Conservation (phyloP, 1,140 invertebrate species). For the Limonius californicus region DNA sequence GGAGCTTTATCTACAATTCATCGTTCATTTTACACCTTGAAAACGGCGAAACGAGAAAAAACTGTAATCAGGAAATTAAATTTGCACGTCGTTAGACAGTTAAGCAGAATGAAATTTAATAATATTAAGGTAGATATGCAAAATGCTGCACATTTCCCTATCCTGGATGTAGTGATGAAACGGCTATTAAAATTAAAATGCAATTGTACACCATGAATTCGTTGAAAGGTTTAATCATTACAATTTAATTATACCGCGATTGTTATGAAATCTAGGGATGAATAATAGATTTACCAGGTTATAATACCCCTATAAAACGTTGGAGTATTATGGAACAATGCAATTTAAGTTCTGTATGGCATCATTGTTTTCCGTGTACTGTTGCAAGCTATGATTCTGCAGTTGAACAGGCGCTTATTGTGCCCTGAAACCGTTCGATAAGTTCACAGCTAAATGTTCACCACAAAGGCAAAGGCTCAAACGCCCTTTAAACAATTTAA, state of each 20-base stretch:
- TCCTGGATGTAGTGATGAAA: too few species aligned
- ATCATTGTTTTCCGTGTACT: neutral
- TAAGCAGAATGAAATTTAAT: too few species aligned
- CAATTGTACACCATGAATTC: too few species aligned
- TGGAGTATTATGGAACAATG: slow-evolving; percentile 6
- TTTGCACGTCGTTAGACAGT: too few species aligned
- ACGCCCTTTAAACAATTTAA: neutral
- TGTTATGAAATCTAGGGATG: slow-evolving; percentile 4
- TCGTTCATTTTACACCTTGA: too few species aligned
- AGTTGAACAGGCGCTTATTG: neutral
- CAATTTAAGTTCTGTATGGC: neutral
- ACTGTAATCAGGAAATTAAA: too few species aligned
- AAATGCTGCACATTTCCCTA: too few species aligned
- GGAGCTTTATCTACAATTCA: too few species aligned
- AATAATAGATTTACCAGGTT: slow-evolving; percentile 6
- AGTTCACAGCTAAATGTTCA: neutral
- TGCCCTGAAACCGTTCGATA: slow-evolving; percentile 1
- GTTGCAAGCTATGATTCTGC: neutral
- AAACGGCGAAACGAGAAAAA: too few species aligned
- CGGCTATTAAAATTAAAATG: too few species aligned
- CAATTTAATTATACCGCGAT: slow-evolving; percentile 6
- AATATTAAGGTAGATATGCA: too few species aligned
- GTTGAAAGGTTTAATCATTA: neutral
- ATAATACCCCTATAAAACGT: slow-evolving; percentile 10
- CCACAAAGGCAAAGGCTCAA: neutral